Base-by-base conservation (phyloP, 1,140 invertebrate genomes). In the Polypedilum vanderplanki region DNA sequence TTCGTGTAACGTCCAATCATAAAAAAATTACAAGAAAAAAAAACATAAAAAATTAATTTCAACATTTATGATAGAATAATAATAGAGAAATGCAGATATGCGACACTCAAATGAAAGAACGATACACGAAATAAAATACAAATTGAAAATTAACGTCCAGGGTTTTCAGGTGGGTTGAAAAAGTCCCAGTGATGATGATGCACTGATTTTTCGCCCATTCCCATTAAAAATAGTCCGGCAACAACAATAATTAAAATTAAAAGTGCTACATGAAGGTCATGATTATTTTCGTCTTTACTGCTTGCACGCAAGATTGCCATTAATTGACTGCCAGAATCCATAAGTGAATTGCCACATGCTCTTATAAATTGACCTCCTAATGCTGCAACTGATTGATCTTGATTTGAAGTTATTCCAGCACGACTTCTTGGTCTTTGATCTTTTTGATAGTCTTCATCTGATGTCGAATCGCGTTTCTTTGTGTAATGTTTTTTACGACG, bases 131-230 rank as follows among this genome's bases (percentile, higher is more conserved):
- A 57, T 8, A 15, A 20, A 20, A 70, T 20, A 67, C 17, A 8
- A 20, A 70, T n/a, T n/a, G n/a, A 20, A 18, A 20, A 70, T 18
- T 70, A 20, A 70, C 74, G 20, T 12, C 74, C 74, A 5, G 18
- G 22, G 78, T 84, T 85, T 76, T 79, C 85, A 75, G 90, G 91
- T 20, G 91, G 91, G 85, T 91, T 92, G 78, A 91, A 93, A 80
- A 90, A 94, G 80, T 94, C 92, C 92, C 92, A 94, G 78, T 88
- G 87, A 79, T 92, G 89, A 81, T 93, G 90, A 76, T 90, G 90
- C 57, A 93, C 86, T 18, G 90, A 89, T 76, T 87, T 87, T 40
- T 89, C 88, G 65, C 87, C 87, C 40, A 93, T 86, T 75, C 81
- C 73, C 75, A 79, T 80, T 67, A 82, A 75, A 10, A 82, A 74